Percentiles rank a stretch among this genome's conserved stretches.
phyloP scores from a whole-genome alignment of 2,797 vertebrate genomes.

The Emys orbicularis region DNA sequence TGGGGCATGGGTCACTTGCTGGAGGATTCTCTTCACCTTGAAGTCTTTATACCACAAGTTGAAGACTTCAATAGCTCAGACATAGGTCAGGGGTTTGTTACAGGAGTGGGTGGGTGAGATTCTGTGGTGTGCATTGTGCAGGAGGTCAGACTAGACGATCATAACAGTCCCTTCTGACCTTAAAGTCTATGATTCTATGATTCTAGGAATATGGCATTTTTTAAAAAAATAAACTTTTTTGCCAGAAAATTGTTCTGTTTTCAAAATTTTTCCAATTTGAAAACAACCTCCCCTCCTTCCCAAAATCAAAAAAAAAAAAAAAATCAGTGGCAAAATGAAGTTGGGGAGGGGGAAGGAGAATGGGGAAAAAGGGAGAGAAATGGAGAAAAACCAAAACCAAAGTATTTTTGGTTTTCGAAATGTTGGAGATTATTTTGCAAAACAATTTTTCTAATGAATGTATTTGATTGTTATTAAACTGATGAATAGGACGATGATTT shows the following conservation, averaged over 20 bases:
- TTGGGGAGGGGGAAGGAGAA: neutral
- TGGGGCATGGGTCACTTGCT: no score
- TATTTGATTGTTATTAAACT: neutral
- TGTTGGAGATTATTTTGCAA: neutral
- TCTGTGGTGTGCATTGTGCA: no score
- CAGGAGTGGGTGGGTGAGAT: no score
- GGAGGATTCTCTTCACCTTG: no score
- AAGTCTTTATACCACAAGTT: no score
- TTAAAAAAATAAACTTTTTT: neutral
- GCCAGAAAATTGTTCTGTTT: neutral
- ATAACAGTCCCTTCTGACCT: no score
- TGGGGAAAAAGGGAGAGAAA: neutral
- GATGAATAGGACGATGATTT: neutral
- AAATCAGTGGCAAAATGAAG: neutral
- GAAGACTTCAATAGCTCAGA: no score
- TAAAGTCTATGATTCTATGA: no score
- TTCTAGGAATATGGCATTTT: neutral
- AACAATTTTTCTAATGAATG: neutral
- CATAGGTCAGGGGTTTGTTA: no score
- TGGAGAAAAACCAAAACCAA: neutral
- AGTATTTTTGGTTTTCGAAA: neutral
- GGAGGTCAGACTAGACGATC: no score
- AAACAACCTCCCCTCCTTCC: neutral
- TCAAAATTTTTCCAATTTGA: neutral
- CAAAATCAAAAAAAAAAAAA: neutral